phyloP scores from a whole-genome alignment of 2,888 invertebrate genomes.

The Celastrina argiolus region DNA sequence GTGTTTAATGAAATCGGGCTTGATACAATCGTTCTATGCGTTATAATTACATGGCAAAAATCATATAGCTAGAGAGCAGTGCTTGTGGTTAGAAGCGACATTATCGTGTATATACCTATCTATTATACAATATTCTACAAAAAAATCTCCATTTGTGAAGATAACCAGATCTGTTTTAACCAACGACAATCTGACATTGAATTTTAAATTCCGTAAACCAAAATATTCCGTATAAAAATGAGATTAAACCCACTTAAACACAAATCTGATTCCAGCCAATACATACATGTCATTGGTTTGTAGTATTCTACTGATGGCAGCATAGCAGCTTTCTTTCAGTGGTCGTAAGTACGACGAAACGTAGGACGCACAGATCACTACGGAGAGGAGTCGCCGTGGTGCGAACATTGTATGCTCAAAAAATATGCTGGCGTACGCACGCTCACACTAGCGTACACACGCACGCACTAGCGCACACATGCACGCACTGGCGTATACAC shows the following conservation, averaged over 20 bases:
- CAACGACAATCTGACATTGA: not conserved
- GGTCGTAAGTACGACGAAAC: not conserved
- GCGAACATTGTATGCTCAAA: not conserved
- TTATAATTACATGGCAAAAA: not conserved
- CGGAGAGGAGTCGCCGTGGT: not conserved
- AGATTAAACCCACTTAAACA: not conserved
- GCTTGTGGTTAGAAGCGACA: slow-evolving; percentile 17
- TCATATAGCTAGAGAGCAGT: slow-evolving; percentile 29
- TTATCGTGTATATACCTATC: not conserved
- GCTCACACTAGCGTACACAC: not conserved
- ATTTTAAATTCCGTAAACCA: not conserved
- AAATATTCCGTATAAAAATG: not conserved
- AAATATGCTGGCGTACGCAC: no score
- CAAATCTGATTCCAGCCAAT: not conserved
- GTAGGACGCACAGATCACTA: not conserved
- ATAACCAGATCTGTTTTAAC: slow-evolving; percentile 45
- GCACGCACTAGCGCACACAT: not conserved
- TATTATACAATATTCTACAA: slow-evolving; percentile 34
- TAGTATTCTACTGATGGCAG: not conserved
- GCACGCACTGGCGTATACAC: not conserved
- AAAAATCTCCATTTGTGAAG: slow-evolving; percentile 68
- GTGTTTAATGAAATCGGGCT: no score
- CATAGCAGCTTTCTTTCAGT: not conserved
- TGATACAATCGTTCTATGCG: not conserved
- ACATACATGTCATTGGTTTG: not conserved